These are phyloP conservation scores for Megaptera novaeangliae DNA, from an alignment of 2,113 vertebrate genomes.

Conservation along the genomic window DNA sequence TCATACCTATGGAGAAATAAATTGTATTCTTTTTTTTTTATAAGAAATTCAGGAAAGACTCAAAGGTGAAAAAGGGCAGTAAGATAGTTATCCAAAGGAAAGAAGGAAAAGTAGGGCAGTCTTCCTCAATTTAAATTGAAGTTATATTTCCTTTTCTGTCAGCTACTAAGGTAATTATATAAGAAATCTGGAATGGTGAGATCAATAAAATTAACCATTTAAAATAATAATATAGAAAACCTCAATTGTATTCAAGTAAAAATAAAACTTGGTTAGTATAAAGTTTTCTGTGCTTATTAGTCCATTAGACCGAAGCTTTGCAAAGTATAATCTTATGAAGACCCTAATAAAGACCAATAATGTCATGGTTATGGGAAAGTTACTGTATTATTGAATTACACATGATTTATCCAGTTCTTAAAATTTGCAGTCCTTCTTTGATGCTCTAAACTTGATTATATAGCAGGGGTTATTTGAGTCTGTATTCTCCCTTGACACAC, in stretches of 20 bases:
- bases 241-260: constrained; percentile 11
- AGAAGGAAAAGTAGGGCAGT: not conserved
- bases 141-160: not conserved
- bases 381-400: not conserved
- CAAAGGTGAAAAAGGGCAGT: not conserved
- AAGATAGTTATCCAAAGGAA: not conserved
- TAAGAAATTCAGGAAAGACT: not conserved
- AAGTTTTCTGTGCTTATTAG: not conserved
- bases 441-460: not conserved
- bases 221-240: constrained; percentile 6
- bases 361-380: not conserved
- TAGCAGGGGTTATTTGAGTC: not conserved
- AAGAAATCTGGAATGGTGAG: not conserved
- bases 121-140: not conserved
- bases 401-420: constrained; percentile 19
- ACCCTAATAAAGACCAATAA: not conserved
- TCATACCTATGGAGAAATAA: not conserved
- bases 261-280: not conserved
- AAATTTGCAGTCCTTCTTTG: not conserved
- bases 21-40: not conserved
- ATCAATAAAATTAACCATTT: constrained; percentile 7
- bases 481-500: not conserved
- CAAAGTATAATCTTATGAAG: not conserved
- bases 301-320: not conserved
- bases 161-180: not conserved